Base-by-base conservation (phyloP, 2,888 invertebrate species). In the Steinernema scapterisci region DNA sequence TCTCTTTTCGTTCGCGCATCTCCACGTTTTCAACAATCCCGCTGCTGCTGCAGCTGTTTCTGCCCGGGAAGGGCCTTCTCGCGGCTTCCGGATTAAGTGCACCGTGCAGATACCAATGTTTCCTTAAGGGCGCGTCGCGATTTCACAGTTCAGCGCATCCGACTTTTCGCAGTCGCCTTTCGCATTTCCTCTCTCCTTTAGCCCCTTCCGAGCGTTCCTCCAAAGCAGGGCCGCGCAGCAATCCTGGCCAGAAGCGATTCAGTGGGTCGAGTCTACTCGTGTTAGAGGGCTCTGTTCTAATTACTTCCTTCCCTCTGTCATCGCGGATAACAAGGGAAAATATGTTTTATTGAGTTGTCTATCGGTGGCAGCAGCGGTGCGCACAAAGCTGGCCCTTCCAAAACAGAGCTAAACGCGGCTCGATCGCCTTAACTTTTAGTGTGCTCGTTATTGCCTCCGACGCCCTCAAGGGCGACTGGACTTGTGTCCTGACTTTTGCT, bases 291-390 rank as follows among this genome's bases (percentile, higher is more conserved):
- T 48, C 63, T 63, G 52, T 63, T 63, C 63, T 63, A 63, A 63
- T 63, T 63, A 63, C 63, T 63, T 63, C 63, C 63, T 27, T 38
- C 63, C 63, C 63, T 27, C 63, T 27, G 38, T 38, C 63, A 63
- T 27, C 27, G 63, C 63, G 63, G 63, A 48, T 23, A 63, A 63
- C 63, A 63, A 63, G 63, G 27, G 7, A 63, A 27, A 63, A 63
- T 25, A 63, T 63, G 63, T 31, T 63, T 63, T 63, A 63, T 63
- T 63, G 63, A 63, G 63, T 63, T 63, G 63, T 31, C 63, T 63
- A 31, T 63, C 63, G 63, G 31, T 63, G 13, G 63, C 38, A 38
- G 38, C 38, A 38, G 38, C 31, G 27, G 63, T 63, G 63, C 63
- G 16, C 63, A 31, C 38, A 63, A 63, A 63, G 63, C 63, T 63